Evolutionary conservation across 1,140 invertebrate genomes (phyloP), one percentile per base, ranked within the genome.

Genomic region (Magallana ariakensis): DNA sequence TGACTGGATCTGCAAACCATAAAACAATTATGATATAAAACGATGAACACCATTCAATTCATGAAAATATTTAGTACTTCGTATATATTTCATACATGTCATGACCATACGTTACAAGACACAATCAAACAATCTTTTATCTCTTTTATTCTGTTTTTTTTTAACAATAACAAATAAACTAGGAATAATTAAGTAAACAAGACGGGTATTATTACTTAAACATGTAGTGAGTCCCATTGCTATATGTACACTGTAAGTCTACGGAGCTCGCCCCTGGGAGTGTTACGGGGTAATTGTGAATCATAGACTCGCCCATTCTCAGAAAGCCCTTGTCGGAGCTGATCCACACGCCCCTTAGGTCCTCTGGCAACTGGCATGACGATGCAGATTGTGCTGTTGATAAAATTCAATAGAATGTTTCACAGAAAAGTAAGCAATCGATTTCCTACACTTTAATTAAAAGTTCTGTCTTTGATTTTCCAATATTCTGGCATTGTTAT

Each of bases 261-360:
- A 56, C 8, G 15, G 46, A 55, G 10, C 5, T 82, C 19, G 55
- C 15, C 10, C 15, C 80, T 0, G 53, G 80, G 19, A 82, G 55
- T 54, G 15, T 55, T 19, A 82, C 46, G 7, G 46, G 80, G n/a
- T 82, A 82, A 56, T 82, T 53, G n/a, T 55, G 33, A 55, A 82
- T 82, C 15, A 82, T 15, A 16, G 46, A 55, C 15, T 54, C 46
- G 54, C 19, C n/a, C 11, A 82, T 54, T n/a, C 80, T 54, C 1
- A 82, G 46, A 53, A 82, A 54, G 10, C 80, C 80, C 16, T 56
- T 54, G n/a, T 82, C 80, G 19, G 80, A 82, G 46, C 80, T 82
- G 46, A 82, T 82, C 80, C 80, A 82, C 46, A 54, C 80, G n/a
- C 80, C 80, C 10, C 80, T 82, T n/a, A 82, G 80, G n/a, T 82